These are phyloP conservation scores for Chloroceryle aenea DNA, from an alignment of 2,113 vertebrate genomes.

Conservation along the genomic window DNA sequence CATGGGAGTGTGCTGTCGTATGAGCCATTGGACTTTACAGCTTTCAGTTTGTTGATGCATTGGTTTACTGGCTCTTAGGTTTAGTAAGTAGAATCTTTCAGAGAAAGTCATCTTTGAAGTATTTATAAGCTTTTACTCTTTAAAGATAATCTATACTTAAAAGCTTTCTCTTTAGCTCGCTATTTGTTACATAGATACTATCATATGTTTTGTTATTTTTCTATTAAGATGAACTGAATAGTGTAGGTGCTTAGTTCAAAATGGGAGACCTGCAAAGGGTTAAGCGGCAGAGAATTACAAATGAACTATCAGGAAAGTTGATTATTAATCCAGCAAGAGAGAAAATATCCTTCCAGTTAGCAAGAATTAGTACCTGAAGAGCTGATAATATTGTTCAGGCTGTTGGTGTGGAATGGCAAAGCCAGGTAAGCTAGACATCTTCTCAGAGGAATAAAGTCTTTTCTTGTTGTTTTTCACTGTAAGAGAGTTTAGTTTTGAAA, in stretches of 20 bases:
- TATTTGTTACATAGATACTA: not conserved
- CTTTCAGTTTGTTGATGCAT: slow-evolving; percentile 11
- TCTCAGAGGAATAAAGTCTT: slow-evolving; percentile 9
- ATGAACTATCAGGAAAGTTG: slow-evolving; percentile 96
- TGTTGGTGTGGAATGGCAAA: slow-evolving; percentile 81
- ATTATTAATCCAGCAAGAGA: slow-evolving; percentile 93
- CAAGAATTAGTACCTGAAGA: slow-evolving; percentile 82
- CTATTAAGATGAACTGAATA: not conserved
- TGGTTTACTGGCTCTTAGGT: slow-evolving; percentile 24
- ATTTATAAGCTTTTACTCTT: not conserved
- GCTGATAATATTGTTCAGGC: slow-evolving; percentile 82
- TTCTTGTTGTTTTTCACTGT: slow-evolving; percentile 6
- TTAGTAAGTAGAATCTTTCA: slow-evolving; percentile 1
- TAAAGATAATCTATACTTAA: not conserved
- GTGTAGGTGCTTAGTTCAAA: not conserved
- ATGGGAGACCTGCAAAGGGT: slow-evolving; percentile 82
- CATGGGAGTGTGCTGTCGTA: not conserved
- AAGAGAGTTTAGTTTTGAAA: not conserved
- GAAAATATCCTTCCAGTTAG: slow-evolving; percentile 85
- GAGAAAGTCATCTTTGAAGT: not conserved
- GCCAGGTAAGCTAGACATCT: slow-evolving; percentile 80
- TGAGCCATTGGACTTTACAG: slow-evolving; percentile 34
- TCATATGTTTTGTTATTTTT: not conserved
- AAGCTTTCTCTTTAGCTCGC: not conserved
- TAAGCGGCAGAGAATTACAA: slow-evolving; percentile 98